Evolutionary conservation across 2,888 invertebrate genomes (phyloP).

Genomic region (Acanthoscelides obtectus): DNA sequence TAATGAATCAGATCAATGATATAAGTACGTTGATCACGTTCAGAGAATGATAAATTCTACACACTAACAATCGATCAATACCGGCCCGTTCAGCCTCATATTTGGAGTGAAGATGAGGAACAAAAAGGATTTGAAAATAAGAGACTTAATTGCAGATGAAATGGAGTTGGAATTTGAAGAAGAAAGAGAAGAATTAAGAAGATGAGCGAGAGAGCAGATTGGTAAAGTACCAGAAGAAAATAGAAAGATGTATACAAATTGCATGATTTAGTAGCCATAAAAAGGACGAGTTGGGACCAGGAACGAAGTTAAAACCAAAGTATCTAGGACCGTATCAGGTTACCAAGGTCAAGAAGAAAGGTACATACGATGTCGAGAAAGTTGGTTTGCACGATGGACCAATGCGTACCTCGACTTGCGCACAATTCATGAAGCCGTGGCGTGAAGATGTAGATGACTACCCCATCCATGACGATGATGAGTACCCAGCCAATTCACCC

Average conservation of each 20-base stretch:
- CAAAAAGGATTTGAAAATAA: too few species aligned
- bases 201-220: not conserved
- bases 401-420: constrained; percentile 26
- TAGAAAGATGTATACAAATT: not conserved
- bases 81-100: constrained; percentile 26
- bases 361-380: constrained; percentile 35
- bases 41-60: constrained; percentile 1
- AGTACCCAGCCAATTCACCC: too few species aligned
- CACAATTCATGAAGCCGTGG: constrained; percentile 25
- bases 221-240: not conserved
- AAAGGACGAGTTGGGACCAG: constrained; percentile 12
- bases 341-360: constrained; percentile 22
- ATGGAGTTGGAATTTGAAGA: too few species aligned
- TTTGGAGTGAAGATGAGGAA: constrained; percentile 26
- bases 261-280: not conserved
- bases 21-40: not conserved
- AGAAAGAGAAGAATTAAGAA: too few species aligned
- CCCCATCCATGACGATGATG: too few species aligned
- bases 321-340: constrained; percentile 33
- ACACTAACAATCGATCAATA: not conserved
- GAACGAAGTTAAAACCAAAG: constrained; percentile 34
- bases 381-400: constrained; percentile 32
- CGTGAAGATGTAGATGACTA: too few species aligned
- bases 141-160: too few species aligned
- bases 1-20: constrained; percentile 15